Percentiles rank a stretch among this genome's conserved stretches.
These are phyloP conservation scores for Leucophora obtusa DNA, from an alignment of 2,888 invertebrate species.

Conservation along the genomic window DNA sequence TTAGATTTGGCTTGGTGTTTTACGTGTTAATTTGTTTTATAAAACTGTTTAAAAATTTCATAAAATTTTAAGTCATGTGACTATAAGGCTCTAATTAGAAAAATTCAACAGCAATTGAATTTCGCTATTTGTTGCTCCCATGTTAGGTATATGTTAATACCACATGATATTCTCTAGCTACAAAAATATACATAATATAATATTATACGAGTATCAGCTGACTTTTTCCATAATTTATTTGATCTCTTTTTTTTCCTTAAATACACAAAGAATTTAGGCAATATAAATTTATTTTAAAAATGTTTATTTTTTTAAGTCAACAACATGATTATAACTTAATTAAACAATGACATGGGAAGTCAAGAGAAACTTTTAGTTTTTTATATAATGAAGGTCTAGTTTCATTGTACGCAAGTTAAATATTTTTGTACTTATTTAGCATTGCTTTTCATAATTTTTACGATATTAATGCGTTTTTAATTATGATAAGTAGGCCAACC, in stretches of 20 bases:
- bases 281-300: conserved; percentile 31
- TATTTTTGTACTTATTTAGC: background rate
- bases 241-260: conserved; percentile 22
- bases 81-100: too few relatives aligned
- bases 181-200: background rate
- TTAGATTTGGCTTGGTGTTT: too few relatives aligned
- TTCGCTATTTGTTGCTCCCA: background rate
- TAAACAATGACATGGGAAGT: conserved; percentile 49
- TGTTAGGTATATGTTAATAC: background rate
- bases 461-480: conserved; percentile 13
- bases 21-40: too few relatives aligned
- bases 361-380: background rate
- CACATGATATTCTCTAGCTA: conserved; percentile 16
- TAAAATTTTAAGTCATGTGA: too few relatives aligned
- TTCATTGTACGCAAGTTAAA: background rate
- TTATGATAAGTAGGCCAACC: too few relatives aligned
- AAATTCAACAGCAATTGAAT: too few relatives aligned
- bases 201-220: too few relatives aligned
- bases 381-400: background rate
- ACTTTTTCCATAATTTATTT: conserved; percentile 31
- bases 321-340: conserved; percentile 54
- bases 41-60: too few relatives aligned
- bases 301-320: conserved; percentile 36
- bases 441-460: conserved; percentile 18
- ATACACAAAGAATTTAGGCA: conserved; percentile 42